These are phyloP conservation scores for Holacanthus passer DNA, from an alignment of 2,113 vertebrate species.

Conservation along the genomic window DNA sequence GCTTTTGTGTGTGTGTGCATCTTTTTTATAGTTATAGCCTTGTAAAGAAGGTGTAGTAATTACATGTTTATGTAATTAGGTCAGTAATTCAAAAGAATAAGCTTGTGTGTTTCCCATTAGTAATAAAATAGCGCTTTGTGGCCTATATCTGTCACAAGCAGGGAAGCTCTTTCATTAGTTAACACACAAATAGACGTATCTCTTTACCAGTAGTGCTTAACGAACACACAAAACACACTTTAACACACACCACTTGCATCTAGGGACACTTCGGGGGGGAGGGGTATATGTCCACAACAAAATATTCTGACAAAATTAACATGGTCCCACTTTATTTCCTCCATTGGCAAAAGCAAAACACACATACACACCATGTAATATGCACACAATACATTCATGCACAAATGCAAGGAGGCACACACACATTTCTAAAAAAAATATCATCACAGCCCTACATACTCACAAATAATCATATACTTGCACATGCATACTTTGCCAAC, in stretches of 20 bases:
- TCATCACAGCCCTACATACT: not conserved
- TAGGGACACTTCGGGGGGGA: slow-evolving; percentile 38
- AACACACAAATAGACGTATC: slow-evolving; percentile 60
- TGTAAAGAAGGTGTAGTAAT: slow-evolving; percentile 64
- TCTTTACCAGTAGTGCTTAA: slow-evolving; percentile 32
- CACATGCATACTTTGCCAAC: not conserved
- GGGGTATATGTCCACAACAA: not conserved
- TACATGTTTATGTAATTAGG: slow-evolving; percentile 76
- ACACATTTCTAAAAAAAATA: not conserved
- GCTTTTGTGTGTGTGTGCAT: slow-evolving; percentile 11
- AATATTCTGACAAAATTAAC: slow-evolving; percentile 11
- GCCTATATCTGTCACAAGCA: slow-evolving; percentile 70
- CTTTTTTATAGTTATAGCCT: slow-evolving; percentile 50
- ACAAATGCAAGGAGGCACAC: not conserved
- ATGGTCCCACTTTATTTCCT: not conserved
- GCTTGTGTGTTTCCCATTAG: slow-evolving; percentile 63
- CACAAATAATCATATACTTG: not conserved
- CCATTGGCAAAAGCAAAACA: not conserved
- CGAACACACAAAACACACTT: slow-evolving; percentile 12
- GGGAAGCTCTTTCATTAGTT: slow-evolving; percentile 64
- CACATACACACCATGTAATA: not conserved
- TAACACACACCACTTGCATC: slow-evolving; percentile 13
- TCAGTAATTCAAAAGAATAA: slow-evolving; percentile 72
- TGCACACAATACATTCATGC: not conserved
- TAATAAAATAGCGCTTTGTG: slow-evolving; percentile 72